Conservation (phyloP, 1,140 invertebrate species). For the Wiebesia pumilae region DNA sequence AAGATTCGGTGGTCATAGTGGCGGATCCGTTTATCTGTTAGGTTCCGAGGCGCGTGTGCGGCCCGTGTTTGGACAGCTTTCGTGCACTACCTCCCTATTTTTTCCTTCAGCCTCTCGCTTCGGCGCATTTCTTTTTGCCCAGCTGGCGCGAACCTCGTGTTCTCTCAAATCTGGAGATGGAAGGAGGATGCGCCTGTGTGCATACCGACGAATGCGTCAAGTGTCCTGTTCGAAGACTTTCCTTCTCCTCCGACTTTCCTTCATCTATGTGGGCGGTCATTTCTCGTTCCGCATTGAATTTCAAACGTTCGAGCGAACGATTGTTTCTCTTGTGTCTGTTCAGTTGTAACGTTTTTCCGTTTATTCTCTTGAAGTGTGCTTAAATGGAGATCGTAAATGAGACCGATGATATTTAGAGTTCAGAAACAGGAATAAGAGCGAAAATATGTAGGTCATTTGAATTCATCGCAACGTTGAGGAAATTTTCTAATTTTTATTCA, state of each 20-base stretch:
- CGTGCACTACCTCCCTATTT: constrained; percentile 38
- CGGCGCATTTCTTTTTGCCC: neutral
- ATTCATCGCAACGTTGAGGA: too few species aligned
- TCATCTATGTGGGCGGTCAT: constrained; percentile 44
- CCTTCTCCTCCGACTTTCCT: neutral
- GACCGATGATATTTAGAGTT: too few species aligned
- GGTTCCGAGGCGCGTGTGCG: neutral
- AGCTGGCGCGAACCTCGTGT: constrained; percentile 1
- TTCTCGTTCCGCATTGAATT: neutral
- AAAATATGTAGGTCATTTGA: neutral
- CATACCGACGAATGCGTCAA: constrained; percentile 27
- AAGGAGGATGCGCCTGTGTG: neutral
- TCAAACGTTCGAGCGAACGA: neutral
- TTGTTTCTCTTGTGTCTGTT: neutral
- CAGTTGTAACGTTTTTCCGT: neutral
- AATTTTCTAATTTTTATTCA: too few species aligned
- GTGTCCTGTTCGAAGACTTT: constrained; percentile 20
- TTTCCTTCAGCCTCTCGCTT: neutral
- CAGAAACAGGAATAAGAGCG: neutral
- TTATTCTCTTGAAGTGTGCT: neutral
- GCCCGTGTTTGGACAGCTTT: constrained; percentile 50
- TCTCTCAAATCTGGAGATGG: neutral
- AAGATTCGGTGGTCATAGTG: neutral
- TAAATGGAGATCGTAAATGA: neutral
- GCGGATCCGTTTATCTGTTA: constrained; percentile 7